These are phyloP conservation scores for Rhinogobio ventralis DNA, from an alignment of 2,797 vertebrate genomes.

Conservation along the genomic window DNA sequence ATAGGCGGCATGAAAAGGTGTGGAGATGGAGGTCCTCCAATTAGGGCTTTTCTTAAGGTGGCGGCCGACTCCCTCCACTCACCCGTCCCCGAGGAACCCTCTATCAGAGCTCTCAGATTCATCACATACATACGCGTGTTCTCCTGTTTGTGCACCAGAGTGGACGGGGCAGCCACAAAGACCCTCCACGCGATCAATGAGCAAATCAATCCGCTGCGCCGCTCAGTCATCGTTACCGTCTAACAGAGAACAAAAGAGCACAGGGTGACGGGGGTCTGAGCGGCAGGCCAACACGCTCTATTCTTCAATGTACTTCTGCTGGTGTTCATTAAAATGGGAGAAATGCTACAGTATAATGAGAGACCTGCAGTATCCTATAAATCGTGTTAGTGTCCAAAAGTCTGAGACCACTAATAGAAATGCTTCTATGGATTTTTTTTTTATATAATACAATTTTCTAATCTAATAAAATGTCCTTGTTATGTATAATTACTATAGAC, in stretches of 20 bases:
- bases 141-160: slow-evolving; percentile 38
- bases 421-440: background rate
- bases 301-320: background rate
- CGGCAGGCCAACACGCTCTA: background rate
- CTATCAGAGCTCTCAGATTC: slow-evolving; percentile 89
- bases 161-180: slow-evolving; percentile 50
- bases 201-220: slow-evolving; percentile 55
- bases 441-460: background rate
- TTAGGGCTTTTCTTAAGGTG: slow-evolving; percentile 88
- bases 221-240: slow-evolving; percentile 51
- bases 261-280: slow-evolving; percentile 1
- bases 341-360: slow-evolving; percentile 15
- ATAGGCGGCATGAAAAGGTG: slow-evolving; percentile 68
- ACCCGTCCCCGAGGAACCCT: slow-evolving; percentile 81
- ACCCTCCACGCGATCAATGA: slow-evolving; percentile 53
- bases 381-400: background rate
- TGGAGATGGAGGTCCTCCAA: slow-evolving; percentile 84
- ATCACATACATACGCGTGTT: slow-evolving; percentile 59
- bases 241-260: slow-evolving; percentile 43
- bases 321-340: slow-evolving; percentile 2
- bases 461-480: background rate
- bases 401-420: background rate
- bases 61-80: slow-evolving; percentile 54
- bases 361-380: background rate
- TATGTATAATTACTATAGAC: background rate